Evolutionary conservation across 64 coral and sea anemone genomes (phyloP).

Genomic region (Anthopleura sola): DNA sequence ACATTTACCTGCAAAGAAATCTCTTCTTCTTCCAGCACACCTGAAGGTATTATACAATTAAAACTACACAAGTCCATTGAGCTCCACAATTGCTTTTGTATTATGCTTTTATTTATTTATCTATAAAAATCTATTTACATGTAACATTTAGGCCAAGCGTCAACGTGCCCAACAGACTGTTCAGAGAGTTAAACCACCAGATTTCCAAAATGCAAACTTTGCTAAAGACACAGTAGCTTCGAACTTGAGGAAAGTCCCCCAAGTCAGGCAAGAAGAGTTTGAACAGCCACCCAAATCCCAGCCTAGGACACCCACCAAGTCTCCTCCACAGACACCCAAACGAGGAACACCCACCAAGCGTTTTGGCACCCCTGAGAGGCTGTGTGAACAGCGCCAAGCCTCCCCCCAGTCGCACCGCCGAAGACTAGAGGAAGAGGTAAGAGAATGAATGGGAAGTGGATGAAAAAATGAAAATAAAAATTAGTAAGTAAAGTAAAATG

Average conservation of each 20-base stretch:
- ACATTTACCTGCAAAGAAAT: constrained; percentile 35
- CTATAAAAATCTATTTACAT: neutral
- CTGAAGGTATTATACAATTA: constrained; percentile 31
- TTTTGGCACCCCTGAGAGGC: constrained; percentile 30
- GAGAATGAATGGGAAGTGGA: neutral
- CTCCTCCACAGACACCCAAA: constrained; percentile 1
- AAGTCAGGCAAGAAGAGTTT: constrained; percentile 16
- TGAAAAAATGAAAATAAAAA: neutral
- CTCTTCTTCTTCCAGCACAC: constrained; percentile 37
- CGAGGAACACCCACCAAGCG: constrained; percentile 12
- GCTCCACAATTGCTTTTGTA: neutral
- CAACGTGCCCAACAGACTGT: constrained; percentile 43
- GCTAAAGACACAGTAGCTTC: constrained; percentile 80
- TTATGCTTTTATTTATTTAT: neutral
- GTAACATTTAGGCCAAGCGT: constrained; percentile 38
- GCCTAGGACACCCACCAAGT: constrained; percentile 51
- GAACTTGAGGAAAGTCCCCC: constrained; percentile 65
- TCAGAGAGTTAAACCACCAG: constrained; percentile 52
- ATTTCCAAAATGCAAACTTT: constrained; percentile 60
- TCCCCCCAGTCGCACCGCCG: constrained; percentile 46
- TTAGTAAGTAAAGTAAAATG: too few species aligned
- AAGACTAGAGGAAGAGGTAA: constrained; percentile 63
- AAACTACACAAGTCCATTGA: neutral
- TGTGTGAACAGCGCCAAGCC: constrained; percentile 9
- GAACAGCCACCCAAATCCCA: constrained; percentile 14